Evolutionary conservation across 2,113 vertebrate species (phyloP).

Genomic region (Halichoerus grypus): DNA sequence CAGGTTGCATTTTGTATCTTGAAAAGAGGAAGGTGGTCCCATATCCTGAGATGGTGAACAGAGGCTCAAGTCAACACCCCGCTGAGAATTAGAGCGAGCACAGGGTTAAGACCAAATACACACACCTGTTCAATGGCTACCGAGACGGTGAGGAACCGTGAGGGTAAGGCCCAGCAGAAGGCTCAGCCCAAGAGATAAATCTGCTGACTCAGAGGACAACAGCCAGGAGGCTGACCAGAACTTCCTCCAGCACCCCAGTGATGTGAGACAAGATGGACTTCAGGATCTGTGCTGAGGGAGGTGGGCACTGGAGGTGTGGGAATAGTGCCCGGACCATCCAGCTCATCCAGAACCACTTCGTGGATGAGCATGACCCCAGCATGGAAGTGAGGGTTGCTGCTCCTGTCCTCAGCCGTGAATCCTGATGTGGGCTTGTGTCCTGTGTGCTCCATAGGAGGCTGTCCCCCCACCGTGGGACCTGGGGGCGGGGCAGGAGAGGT

Average conservation of each 20-base stretch:
- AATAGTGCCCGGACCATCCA: conserved; percentile 99
- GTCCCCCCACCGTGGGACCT: rapidly evolving
- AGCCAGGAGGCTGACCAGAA: neutral
- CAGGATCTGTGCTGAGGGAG: neutral
- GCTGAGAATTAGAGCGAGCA: neutral
- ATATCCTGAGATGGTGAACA: neutral
- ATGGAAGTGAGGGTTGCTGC: conserved; percentile 92
- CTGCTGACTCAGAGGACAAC: neutral
- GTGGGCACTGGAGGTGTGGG: conserved; percentile 93
- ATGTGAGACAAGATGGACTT: neutral
- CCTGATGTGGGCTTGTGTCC: rapidly evolving
- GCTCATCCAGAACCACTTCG: conserved; percentile 99
- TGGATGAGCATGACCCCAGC: conserved; percentile 98
- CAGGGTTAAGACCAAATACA: neutral
- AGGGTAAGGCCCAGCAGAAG: neutral
- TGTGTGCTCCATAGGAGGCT: rapidly evolving
- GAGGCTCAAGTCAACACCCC: no score
- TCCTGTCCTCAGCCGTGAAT: no score
- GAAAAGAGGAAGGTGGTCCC: neutral
- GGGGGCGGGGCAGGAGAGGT: neutral
- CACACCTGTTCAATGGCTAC: neutral
- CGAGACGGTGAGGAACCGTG: neutral
- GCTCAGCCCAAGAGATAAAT: neutral
- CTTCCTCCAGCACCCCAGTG: neutral
- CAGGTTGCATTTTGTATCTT: neutral